These are phyloP conservation scores for Eospalax fontanierii DNA, from an alignment of 2,797 vertebrate species.

Conservation along the genomic window DNA sequence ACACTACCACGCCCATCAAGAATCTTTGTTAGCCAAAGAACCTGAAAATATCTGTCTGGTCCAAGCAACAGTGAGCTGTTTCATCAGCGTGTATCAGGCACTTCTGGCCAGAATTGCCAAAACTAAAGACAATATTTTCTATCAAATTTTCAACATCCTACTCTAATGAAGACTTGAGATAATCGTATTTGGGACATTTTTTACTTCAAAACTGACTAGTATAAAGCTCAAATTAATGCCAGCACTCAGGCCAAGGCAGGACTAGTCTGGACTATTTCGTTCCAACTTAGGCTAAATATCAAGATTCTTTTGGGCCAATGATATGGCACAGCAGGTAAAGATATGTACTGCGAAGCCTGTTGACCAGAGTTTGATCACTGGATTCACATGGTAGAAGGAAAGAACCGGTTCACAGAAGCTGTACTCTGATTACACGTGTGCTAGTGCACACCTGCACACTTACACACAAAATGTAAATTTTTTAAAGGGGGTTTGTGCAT, in stretches of 20 bases:
- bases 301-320: neutral
- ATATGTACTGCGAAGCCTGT: neutral
- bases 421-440: too few species aligned
- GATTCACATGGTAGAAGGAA: too few species aligned
- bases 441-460: neutral
- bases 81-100: neutral
- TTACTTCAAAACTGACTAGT: constrained; percentile 57
- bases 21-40: constrained; percentile 14
- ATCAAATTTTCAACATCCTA: neutral
- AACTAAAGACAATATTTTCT: constrained; percentile 10
- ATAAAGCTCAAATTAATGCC: constrained; percentile 26
- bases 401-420: neutral
- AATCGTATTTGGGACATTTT: constrained; percentile 22
- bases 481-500: too few species aligned
- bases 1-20: neutral
- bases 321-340: neutral
- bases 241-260: too few species aligned
- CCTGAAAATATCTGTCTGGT: constrained; percentile 52
- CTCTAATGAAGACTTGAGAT: neutral
- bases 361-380: neutral
- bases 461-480: neutral
- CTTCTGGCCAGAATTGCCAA: constrained; percentile 16
- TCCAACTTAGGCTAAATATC: neutral
- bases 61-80: constrained; percentile 55
- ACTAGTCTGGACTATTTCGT: neutral